Conservation (phyloP, 2,113 vertebrate genomes). For the Carettochelys insculpta region DNA sequence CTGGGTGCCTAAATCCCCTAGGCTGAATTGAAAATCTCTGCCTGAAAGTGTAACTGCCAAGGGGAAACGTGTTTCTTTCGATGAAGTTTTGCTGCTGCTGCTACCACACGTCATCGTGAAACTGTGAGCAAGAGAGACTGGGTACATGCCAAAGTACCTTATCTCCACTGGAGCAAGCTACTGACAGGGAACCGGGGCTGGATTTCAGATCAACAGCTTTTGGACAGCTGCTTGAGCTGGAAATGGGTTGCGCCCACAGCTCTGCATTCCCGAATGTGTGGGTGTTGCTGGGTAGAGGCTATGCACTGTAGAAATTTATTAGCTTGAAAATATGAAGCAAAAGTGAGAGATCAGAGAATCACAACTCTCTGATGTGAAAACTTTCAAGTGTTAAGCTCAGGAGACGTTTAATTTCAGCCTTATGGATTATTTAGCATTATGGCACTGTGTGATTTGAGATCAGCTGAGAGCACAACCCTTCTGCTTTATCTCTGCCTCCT, state of each 20-base stretch:
- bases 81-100: neutral
- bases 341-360: neutral
- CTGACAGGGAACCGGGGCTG: neutral
- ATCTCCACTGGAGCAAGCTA: neutral
- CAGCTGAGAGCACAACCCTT: neutral
- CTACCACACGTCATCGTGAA: neutral
- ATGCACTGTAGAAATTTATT: neutral
- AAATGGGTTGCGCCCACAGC: neutral
- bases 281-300: neutral
- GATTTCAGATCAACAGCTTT: neutral
- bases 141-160: neutral
- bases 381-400: neutral
- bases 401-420: neutral
- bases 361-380: neutral
- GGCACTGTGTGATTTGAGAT: neutral
- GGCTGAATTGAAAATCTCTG: neutral
- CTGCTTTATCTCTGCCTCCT: neutral
- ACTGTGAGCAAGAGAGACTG: neutral
- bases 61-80: neutral
- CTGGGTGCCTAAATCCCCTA: neutral
- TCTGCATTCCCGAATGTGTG: neutral
- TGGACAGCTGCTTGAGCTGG: neutral
- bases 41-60: neutral
- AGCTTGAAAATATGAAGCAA: no score
- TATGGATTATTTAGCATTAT: neutral